Percentiles rank a stretch among this genome's conserved stretches.
Conservation (phyloP, 2,113 vertebrate species). For the Vicugna pacos region DNA sequence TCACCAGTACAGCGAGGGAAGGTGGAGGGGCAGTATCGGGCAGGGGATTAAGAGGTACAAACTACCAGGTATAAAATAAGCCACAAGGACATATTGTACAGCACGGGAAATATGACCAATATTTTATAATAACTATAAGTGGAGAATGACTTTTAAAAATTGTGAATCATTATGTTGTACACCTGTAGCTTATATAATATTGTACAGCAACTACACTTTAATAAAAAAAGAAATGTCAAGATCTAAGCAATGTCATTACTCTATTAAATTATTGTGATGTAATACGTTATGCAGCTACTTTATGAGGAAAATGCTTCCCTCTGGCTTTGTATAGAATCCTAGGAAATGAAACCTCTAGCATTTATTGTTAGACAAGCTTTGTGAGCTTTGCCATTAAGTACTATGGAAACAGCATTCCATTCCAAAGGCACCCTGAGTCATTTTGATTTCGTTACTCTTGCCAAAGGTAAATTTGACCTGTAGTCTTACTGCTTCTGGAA, state of each 20-base stretch:
- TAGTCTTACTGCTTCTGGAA: neutral
- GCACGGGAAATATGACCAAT: neutral
- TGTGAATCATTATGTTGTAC: neutral
- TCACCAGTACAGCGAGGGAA: neutral
- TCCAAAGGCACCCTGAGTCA: neutral
- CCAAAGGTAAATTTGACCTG: neutral
- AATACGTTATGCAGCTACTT: neutral
- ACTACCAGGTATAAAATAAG: neutral
- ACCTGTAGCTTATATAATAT: neutral
- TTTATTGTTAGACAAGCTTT: neutral
- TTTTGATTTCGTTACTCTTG: conserved; percentile 23
- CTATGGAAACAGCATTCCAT: neutral
- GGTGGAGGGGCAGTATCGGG: neutral
- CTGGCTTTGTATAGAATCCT: neutral
- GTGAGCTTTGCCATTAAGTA: neutral
- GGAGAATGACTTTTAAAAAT: neutral
- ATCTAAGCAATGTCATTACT: neutral
- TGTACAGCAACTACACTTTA: neutral
- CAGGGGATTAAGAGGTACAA: neutral
- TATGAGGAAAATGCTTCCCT: neutral
- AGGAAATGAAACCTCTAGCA: neutral
- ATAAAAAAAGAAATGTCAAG: neutral
- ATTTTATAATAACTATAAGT: neutral
- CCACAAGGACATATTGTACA: neutral
- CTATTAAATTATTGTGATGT: neutral